Evolutionary conservation across 2,113 vertebrate genomes (phyloP), one percentile per base, ranked within the genome.

Genomic region (Rousettus leschenaultii): DNA sequence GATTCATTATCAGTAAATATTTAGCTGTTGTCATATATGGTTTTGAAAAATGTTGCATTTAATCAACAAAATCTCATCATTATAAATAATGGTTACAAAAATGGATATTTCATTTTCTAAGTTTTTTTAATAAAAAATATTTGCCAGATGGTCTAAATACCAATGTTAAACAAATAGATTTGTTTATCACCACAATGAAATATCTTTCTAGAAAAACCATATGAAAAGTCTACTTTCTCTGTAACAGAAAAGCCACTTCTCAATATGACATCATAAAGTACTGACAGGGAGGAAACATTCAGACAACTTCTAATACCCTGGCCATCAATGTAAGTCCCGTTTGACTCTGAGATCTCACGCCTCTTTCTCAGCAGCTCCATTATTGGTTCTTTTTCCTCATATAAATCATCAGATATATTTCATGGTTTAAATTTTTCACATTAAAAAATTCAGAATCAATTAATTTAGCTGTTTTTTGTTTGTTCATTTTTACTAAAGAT

Each of bases 11-110:
- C 38, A 78, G 26, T 45, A 51, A 93, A 93, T 77, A 95, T n/a
- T 85, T 80, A 48, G 19, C 14, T 80, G 40, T 33, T 84, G 35
- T 33, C 55, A n/a, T 18, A 2, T 13, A 33, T 30, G 16, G 65
- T 86, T 96, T 89, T n/a, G 9, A 70, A 93, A 63, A 75, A 59
- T 40, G 66, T 85, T 86, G 16, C 3, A 74, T 86, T 95, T 85
- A 80, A 77, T 75, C n/a, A 63, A 15, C 26, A 74, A 95, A 84
- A 88, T 88, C 28, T 18, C 85, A 21, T 14, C 57, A 66, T 90
- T 55, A 86, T 74, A 74, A 83, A 43, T 74, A 91, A n/a, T 22
- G 26, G 66, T 63, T n/a, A 57, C 74, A 8, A 91, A 96, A 48
- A 93, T 55, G 22, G 7, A 28, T 70, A 43, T 55, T 85, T 93